These are phyloP conservation scores for Platysteira castanea DNA, from an alignment of 2,113 vertebrate species.

Conservation along the genomic window DNA sequence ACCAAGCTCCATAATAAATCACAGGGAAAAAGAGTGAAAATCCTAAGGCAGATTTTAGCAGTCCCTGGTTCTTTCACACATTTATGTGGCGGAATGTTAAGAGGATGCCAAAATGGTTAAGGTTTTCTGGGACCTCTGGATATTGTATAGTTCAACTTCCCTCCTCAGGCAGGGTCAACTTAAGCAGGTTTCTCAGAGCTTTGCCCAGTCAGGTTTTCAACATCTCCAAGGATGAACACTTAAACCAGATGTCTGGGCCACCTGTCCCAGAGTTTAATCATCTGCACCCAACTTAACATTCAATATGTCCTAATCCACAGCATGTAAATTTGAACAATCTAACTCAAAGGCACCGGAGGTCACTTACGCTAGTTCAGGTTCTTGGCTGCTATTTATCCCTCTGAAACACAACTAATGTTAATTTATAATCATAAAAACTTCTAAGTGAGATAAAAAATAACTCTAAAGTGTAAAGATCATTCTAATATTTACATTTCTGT, in stretches of 20 bases:
- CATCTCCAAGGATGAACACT: not conserved
- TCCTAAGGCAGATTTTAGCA: not conserved
- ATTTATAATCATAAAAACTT: not conserved
- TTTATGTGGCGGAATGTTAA: not conserved
- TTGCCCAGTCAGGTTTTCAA: not conserved
- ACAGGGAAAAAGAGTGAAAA: not conserved
- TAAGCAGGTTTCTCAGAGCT: not conserved
- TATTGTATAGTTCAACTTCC: not conserved
- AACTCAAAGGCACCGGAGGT: not conserved
- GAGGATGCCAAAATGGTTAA: not conserved
- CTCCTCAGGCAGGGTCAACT: not conserved
- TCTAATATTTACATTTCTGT: not conserved
- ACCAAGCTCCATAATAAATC: not conserved
- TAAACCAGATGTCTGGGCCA: not conserved
- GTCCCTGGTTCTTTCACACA: not conserved
- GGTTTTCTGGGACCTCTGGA: not conserved
- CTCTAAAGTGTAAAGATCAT: not conserved
- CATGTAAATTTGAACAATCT: not conserved
- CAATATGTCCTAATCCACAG: not conserved
- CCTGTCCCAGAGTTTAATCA: not conserved
- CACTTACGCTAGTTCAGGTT: not conserved
- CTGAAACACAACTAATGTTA: not conserved
- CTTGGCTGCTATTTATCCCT: not conserved
- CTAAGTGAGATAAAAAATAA: not conserved
- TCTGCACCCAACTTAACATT: fast-evolving